phyloP scores from a whole-genome alignment of 2,888 invertebrate genomes.

The Drosophila ezoana region DNA sequence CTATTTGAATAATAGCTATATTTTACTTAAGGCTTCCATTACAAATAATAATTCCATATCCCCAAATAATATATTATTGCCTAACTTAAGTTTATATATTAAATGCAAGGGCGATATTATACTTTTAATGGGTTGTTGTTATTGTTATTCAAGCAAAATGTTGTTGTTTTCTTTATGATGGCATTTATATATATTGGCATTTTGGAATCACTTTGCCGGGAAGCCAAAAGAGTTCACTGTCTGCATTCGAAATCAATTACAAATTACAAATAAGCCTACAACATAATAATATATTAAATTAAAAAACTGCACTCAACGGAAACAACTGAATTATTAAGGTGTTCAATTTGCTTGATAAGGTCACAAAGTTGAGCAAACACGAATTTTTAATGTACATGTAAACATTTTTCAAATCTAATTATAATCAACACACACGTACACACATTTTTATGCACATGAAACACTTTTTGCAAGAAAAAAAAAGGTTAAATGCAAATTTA shows the following conservation, averaged over 20 bases:
- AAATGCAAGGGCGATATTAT: too few species aligned
- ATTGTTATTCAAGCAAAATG: not conserved
- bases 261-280: slow-evolving; percentile 24
- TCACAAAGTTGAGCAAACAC: slow-evolving; percentile 46
- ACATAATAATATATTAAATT: slow-evolving; percentile 12
- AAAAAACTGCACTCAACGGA: slow-evolving; percentile 42
- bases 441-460: slow-evolving; percentile 49
- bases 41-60: too few species aligned
- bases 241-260: slow-evolving; percentile 48
- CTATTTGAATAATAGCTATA: not conserved
- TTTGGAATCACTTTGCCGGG: slow-evolving; percentile 38
- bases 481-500: slow-evolving; percentile 28
- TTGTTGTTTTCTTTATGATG: slow-evolving; percentile 3
- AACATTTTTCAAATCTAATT: slow-evolving; percentile 45
- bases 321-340: slow-evolving; percentile 29
- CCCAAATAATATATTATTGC: too few species aligned
- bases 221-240: slow-evolving; percentile 35
- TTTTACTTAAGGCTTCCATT: not conserved
- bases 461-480: slow-evolving; percentile 16
- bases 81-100: too few species aligned
- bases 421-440: slow-evolving; percentile 35
- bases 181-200: slow-evolving; percentile 1
- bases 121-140: not conserved
- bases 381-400: slow-evolving; percentile 69
- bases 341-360: slow-evolving; percentile 43